phyloP scores from a whole-genome alignment of 2,113 vertebrate genomes.

The Callocephalon fimbriatum region DNA sequence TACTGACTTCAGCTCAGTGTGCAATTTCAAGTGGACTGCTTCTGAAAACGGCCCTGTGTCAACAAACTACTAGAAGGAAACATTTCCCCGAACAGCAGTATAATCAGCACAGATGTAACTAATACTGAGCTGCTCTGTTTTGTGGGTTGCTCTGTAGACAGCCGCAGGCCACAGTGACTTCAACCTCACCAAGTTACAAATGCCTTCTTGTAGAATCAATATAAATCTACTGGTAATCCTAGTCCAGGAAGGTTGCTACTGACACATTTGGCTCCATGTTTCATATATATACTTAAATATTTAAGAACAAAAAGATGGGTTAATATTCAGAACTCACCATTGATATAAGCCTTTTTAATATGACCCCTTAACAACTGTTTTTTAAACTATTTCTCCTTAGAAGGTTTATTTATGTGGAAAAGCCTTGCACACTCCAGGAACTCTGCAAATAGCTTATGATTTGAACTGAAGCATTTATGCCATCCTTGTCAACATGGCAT shows the following conservation, averaged over 20 bases:
- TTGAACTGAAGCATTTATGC: not conserved
- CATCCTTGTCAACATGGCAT: not conserved
- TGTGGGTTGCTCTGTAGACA: not conserved
- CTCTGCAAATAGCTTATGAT: not conserved
- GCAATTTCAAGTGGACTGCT: not conserved
- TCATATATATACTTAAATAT: not conserved
- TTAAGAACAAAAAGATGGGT: not conserved
- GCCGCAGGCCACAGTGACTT: not conserved
- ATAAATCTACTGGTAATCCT: not conserved
- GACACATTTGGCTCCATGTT: not conserved
- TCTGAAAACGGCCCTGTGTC: not conserved
- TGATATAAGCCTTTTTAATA: not conserved
- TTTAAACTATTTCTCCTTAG: not conserved
- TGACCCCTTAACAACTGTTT: not conserved
- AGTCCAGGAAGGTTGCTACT: not conserved
- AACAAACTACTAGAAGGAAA: not conserved
- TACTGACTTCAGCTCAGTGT: not conserved
- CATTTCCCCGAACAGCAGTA: not conserved
- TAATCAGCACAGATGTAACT: not conserved
- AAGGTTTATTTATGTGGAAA: not conserved
- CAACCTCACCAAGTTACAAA: accelerated
- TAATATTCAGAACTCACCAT: not conserved
- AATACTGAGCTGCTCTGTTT: not conserved
- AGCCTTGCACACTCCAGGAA: not conserved
- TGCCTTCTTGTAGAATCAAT: not conserved